These are phyloP conservation scores for Pseudorasbora parva DNA, from an alignment of 2,113 vertebrate species.

Conservation along the genomic window DNA sequence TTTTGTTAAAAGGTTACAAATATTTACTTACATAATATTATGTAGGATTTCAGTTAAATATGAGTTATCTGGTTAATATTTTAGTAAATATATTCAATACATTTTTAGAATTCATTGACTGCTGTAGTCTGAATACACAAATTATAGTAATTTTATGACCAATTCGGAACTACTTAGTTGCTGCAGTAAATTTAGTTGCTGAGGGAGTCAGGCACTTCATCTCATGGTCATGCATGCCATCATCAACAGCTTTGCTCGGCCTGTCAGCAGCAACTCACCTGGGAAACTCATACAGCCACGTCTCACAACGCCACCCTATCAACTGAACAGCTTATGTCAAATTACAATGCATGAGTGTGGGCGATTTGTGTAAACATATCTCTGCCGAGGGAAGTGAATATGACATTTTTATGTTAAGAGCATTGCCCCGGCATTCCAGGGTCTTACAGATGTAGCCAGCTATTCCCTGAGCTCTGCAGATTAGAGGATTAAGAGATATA, in stretches of 20 bases:
- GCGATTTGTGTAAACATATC: slow-evolving; percentile 39
- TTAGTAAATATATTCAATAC: not conserved
- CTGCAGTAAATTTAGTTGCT: not conserved
- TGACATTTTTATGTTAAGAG: slow-evolving; percentile 32
- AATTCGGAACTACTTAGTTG: not conserved
- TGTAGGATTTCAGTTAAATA: no score
- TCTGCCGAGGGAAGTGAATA: slow-evolving; percentile 34
- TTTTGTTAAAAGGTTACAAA: no score
- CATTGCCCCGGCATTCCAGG: slow-evolving; percentile 31
- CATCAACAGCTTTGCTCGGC: not conserved
- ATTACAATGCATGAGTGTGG: slow-evolving; percentile 51
- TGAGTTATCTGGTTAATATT: no score
- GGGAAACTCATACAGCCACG: slow-evolving; percentile 27
- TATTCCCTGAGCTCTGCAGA: slow-evolving; percentile 55
- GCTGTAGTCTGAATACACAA: not conserved
- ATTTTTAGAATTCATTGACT: not conserved
- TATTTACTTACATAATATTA: no score
- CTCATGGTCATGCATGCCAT: not conserved
- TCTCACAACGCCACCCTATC: slow-evolving; percentile 37
- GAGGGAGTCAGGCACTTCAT: not conserved
- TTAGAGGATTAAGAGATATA: slow-evolving; percentile 64
- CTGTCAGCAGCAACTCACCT: slow-evolving; percentile 50
- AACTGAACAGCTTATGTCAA: slow-evolving; percentile 57
- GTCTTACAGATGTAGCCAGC: slow-evolving; percentile 53
- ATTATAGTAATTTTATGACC: not conserved